A percentile compares a stretch with the other conserved stretches of the same genome.
phyloP scores from a whole-genome alignment of 1,140 invertebrate species.

The Cotesia glomerata region DNA sequence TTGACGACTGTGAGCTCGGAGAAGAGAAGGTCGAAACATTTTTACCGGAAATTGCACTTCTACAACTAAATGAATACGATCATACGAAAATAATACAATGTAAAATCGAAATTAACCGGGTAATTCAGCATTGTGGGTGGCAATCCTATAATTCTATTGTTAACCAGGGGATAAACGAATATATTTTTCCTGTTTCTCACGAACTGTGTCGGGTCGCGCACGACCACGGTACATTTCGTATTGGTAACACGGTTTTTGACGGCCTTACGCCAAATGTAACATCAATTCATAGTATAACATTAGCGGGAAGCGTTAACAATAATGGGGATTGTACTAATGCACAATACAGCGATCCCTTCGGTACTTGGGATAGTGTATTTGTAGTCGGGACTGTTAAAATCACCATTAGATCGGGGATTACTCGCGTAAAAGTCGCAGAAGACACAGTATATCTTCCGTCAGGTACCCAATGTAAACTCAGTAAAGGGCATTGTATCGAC shows the following conservation, averaged over 20 bases:
- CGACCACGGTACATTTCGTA: no score
- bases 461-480: constrained; percentile 18
- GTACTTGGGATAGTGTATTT: neutral
- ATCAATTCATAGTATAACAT: no score
- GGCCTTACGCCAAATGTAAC: no score
- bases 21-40: neutral
- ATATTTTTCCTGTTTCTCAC: no score
- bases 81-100: neutral
- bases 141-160: no score
- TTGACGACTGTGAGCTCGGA: neutral
- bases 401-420: neutral
- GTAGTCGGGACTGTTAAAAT: constrained; percentile 23
- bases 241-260: neutral
- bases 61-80: constrained; percentile 3
- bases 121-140: no score
- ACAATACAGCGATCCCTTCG: no score
- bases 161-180: no score
- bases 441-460: constrained; percentile 26
- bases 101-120: neutral
- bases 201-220: no score
- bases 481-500: constrained; percentile 25
- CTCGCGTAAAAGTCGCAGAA: neutral
- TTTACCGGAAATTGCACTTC: neutral
- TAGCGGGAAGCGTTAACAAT: no score
- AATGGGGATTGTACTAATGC: no score